phyloP scores from a whole-genome alignment of 2,888 invertebrate species.

The Apamea sordens region DNA sequence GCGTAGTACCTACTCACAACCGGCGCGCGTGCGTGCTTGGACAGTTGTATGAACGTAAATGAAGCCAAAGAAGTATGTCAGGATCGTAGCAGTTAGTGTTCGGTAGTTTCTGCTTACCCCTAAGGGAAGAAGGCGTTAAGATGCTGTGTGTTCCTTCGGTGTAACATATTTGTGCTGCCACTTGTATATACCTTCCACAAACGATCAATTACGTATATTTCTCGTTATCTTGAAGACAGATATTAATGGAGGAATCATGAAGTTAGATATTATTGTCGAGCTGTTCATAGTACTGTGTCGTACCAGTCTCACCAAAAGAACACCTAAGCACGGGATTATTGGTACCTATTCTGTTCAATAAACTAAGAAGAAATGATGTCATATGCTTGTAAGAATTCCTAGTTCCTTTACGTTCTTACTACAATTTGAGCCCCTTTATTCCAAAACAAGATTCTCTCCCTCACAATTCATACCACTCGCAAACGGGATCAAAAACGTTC shows the following conservation, averaged over 20 bases:
- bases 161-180: not conserved
- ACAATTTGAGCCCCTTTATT: constrained; percentile 5
- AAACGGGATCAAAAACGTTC: constrained; percentile 42
- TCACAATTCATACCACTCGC: constrained; percentile 5
- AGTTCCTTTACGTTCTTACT: not conserved
- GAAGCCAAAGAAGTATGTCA: not conserved
- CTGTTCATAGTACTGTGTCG: not conserved
- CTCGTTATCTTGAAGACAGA: not conserved
- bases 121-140: too few species aligned
- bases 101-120: too few species aligned
- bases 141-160: not conserved
- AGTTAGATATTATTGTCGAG: not conserved
- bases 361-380: not conserved
- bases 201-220: not conserved
- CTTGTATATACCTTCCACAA: not conserved
- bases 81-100: too few species aligned
- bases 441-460: not conserved
- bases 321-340: not conserved
- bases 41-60: not conserved
- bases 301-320: not conserved
- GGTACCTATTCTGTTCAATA: not conserved
- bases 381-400: not conserved
- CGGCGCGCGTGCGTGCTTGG: too few species aligned
- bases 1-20: not conserved
- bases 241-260: not conserved